phyloP scores from a whole-genome alignment of 2,888 invertebrate species.

The Ormyrus labotus region DNA sequence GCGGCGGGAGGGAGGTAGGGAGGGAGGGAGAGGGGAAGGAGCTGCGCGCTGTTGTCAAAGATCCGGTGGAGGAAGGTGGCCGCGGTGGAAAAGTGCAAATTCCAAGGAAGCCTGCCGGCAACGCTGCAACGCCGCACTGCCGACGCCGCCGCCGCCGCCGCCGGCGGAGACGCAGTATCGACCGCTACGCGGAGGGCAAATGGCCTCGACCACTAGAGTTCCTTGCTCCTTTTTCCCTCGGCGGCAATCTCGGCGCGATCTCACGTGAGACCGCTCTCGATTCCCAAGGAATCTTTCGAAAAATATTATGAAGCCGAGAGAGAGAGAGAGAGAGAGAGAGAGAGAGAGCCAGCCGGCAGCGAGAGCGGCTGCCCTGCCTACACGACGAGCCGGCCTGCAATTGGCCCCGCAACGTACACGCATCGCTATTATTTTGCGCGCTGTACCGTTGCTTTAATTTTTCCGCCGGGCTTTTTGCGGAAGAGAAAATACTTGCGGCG shows the following conservation, averaged over 20 bases:
- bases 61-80: constrained; percentile 19
- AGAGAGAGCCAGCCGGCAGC: too few relatives aligned
- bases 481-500: too few relatives aligned
- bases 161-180: constrained; percentile 65
- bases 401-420: constrained; percentile 8
- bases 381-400: constrained; percentile 9
- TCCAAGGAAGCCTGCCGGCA: constrained; percentile 67
- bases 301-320: constrained; percentile 34
- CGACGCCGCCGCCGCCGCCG: constrained; percentile 56
- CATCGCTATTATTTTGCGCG: constrained; percentile 6
- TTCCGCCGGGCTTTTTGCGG: not conserved
- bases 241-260: constrained; percentile 51
- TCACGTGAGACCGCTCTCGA: constrained; percentile 53
- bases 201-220: constrained; percentile 66
- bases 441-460: constrained; percentile 7
- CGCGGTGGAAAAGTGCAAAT: constrained; percentile 66
- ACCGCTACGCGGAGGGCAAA: constrained; percentile 69
- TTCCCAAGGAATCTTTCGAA: constrained; percentile 57
- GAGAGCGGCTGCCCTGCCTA: too few relatives aligned
- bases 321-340: too few relatives aligned
- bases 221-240: constrained; percentile 55
- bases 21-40: constrained; percentile 20
- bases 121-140: constrained; percentile 60
- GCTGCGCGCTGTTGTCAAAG: constrained; percentile 53
- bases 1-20: constrained; percentile 17